phyloP scores from a whole-genome alignment of 2,888 invertebrate genomes.

The Philopedon plagiatum region DNA sequence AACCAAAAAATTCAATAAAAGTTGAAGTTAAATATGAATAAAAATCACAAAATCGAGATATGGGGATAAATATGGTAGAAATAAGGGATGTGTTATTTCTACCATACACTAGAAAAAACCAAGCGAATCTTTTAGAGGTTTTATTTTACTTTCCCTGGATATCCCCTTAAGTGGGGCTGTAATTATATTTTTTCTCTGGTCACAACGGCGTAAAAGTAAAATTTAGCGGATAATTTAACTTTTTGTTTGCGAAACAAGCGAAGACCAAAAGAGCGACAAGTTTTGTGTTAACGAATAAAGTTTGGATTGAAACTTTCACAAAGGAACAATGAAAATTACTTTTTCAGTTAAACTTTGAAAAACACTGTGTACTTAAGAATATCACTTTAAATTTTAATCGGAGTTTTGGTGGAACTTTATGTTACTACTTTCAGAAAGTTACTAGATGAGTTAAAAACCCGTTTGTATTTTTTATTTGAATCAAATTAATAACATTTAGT shows the following conservation, averaged over 20 bases:
- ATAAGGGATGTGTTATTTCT: no score
- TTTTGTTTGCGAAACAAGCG: constrained; percentile 43
- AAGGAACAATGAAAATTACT: constrained; percentile 14
- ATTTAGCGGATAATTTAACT: constrained; percentile 43
- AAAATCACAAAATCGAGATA: no score
- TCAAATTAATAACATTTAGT: no score
- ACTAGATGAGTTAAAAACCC: not conserved
- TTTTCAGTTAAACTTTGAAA: constrained; percentile 2
- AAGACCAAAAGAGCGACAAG: constrained; percentile 37
- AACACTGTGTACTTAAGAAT: not conserved
- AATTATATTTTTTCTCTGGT: constrained; percentile 5
- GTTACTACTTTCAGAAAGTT: not conserved
- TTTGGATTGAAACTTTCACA: not conserved
- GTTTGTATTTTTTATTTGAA: no score
- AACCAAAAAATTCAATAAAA: no score
- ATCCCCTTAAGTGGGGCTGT: not conserved
- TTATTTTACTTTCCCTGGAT: not conserved
- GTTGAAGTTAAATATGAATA: no score
- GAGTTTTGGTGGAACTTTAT: not conserved
- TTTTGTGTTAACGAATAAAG: constrained; percentile 43
- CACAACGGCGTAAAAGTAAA: constrained; percentile 18
- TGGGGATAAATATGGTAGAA: no score
- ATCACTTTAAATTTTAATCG: not conserved
- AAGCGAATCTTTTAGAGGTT: no score
- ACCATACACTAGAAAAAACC: no score